Evolutionary conservation across 2,888 invertebrate species (phyloP).

Genomic region (Smittia aterrima): DNA sequence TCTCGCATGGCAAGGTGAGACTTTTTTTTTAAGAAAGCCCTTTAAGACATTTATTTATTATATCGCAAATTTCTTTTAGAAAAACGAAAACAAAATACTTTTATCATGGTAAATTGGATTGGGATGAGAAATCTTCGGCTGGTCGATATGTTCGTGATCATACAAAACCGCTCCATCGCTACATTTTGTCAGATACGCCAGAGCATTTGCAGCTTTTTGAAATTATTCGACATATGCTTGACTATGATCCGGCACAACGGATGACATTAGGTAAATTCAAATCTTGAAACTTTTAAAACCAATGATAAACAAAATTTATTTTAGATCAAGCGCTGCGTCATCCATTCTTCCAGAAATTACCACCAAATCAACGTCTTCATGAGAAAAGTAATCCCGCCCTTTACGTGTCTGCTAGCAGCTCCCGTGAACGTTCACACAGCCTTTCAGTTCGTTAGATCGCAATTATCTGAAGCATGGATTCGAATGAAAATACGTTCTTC

Average conservation of each 20-base stretch:
- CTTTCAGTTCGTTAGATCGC: constrained; percentile 46
- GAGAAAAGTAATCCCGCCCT: constrained; percentile 48
- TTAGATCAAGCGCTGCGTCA: constrained; percentile 82
- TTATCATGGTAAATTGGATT: constrained; percentile 94
- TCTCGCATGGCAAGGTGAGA: constrained; percentile 70
- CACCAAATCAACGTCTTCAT: constrained; percentile 72
- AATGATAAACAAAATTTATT: too few species aligned
- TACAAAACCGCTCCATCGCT: constrained; percentile 95
- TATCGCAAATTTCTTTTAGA: constrained; percentile 53
- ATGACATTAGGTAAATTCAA: constrained; percentile 67
- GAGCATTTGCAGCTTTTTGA: constrained; percentile 94
- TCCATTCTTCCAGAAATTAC: constrained; percentile 88
- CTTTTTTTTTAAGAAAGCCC: not conserved
- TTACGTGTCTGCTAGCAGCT: constrained; percentile 46
- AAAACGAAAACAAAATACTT: constrained; percentile 97
- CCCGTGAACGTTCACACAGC: constrained; percentile 60
- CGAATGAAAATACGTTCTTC: not conserved
- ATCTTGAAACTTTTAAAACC: too few species aligned
- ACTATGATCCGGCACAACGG: constrained; percentile 91
- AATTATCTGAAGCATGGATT: not conserved
- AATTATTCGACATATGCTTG: constrained; percentile 91
- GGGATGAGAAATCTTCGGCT: constrained; percentile 95
- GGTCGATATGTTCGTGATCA: constrained; percentile 97
- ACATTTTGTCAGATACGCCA: constrained; percentile 80
- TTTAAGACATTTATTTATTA: constrained; percentile 12